Percentiles rank a stretch among this genome's conserved stretches.
Evolutionary conservation across 2,113 vertebrate species (phyloP).

Genomic region (Morphnarchus princeps): DNA sequence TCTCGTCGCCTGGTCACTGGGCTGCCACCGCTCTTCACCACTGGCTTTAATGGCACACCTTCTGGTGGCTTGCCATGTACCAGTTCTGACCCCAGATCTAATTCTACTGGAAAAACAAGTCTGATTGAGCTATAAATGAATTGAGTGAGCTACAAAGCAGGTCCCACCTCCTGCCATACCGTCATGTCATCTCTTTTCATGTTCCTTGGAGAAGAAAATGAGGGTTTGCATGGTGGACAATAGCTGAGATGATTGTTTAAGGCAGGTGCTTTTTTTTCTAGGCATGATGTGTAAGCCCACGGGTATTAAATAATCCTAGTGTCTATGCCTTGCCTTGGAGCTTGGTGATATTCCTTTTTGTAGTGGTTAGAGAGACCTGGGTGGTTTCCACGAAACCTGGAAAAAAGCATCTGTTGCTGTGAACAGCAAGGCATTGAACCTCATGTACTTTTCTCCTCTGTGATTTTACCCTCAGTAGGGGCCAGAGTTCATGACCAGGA

Average conservation of each 20-base stretch:
- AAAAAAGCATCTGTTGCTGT: neutral
- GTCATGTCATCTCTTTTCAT: slow-evolving; percentile 6
- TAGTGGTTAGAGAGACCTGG: neutral
- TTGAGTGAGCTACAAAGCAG: neutral
- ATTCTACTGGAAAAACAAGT: slow-evolving; percentile 2
- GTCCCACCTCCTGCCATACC: neutral
- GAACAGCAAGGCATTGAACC: neutral
- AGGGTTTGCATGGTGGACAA: neutral
- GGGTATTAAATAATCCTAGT: neutral
- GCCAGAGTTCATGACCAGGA: neutral
- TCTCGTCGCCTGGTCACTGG: neutral
- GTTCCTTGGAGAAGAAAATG: slow-evolving; percentile 31
- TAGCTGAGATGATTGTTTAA: neutral
- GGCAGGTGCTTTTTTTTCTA: neutral
- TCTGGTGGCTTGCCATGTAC: neutral
- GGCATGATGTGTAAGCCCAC: neutral
- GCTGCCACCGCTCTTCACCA: neutral
- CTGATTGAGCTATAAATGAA: neutral
- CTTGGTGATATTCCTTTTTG: neutral
- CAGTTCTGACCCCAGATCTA: neutral
- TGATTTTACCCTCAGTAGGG: neutral
- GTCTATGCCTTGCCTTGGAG: neutral
- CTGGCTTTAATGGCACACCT: neutral
- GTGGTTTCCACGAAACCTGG: neutral
- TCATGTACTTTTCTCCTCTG: neutral